A percentile compares a stretch with the other conserved stretches of the same genome.
These are phyloP conservation scores for Stegodyphus dumicola DNA, from an alignment of 1,140 invertebrate species.

Conservation along the genomic window DNA sequence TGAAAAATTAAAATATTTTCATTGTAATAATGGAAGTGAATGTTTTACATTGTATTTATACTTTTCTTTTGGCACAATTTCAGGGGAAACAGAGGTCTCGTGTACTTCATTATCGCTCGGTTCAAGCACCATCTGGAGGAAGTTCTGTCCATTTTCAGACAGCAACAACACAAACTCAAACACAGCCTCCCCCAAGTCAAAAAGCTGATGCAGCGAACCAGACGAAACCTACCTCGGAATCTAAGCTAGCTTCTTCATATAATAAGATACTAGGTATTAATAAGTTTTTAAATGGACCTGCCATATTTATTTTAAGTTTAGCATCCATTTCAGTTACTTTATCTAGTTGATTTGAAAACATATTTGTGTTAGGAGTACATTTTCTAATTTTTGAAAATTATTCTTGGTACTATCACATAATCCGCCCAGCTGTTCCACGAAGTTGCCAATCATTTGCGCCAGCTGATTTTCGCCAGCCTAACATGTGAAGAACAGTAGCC, in stretches of 20 bases:
- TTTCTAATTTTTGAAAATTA: too few relatives aligned
- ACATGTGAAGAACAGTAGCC: too few relatives aligned
- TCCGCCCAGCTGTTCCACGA: too few relatives aligned
- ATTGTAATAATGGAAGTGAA: not conserved
- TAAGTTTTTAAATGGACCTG: too few relatives aligned
- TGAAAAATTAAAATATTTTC: not conserved
- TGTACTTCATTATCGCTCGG: constrained; percentile 70
- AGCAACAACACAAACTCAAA: constrained; percentile 59
- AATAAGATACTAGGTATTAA: constrained; percentile 45
- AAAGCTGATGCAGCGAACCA: constrained; percentile 80
- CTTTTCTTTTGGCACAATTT: not conserved
- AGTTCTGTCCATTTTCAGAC: constrained; percentile 64
- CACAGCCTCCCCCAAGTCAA: constrained; percentile 67
- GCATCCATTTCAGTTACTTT: too few relatives aligned
- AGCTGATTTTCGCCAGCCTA: too few relatives aligned
- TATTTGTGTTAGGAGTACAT: too few relatives aligned
- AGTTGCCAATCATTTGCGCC: too few relatives aligned
- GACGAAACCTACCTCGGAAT: constrained; percentile 70
- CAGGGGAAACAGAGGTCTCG: constrained; percentile 67
- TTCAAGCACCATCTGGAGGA: constrained; percentile 70
- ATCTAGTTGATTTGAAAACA: too few relatives aligned
- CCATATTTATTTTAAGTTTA: too few relatives aligned
- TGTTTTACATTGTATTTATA: not conserved
- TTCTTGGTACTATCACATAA: too few relatives aligned
- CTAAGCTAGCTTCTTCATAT: constrained; percentile 47